Base-by-base conservation (phyloP, 2,888 invertebrate genomes). In the Drosophila prolongata region DNA sequence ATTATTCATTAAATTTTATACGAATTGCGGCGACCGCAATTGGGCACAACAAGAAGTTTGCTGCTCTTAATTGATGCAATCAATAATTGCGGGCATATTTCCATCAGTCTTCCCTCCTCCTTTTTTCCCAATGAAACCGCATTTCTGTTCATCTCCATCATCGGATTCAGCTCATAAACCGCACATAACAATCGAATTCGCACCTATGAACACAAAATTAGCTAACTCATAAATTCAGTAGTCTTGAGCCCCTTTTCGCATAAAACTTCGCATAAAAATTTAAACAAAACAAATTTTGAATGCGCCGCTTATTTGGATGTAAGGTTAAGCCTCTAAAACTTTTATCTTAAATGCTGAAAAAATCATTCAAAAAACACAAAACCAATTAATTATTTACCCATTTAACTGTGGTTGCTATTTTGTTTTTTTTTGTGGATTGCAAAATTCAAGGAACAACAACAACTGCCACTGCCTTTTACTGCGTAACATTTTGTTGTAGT, bases 381-480 rank as follows among this genome's bases (percentile, higher is more conserved):
- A 67, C 54, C 59, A 71, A 69, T 77, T 79, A 76, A 79, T 76
- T 79, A 84, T 83, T 82, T 78, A 70, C 77, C 80, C 84, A 78
- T 80, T 76, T 68, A 50, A 34, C 50, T 78, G 64, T 59, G 62
- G 37, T 53, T 57, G 44, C n/a, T 43, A 46, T 27, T 27, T 47
- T 38, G 16, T n/a, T 66, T 42, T 49, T 43, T 56, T 50, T 71
- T 59, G 60, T 43, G 16, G 53, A 70, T 68, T 80, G 67, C 75
- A 66, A 80, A 82, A 77, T 47, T 40, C 53, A 34, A 58, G 52
- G 34, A 71, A 71, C 57, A 49, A 61, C 67, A 55, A 61, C 35
- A 13, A 35, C 24, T 57, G 56, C 38, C 58, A 58, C 61, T 30
- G 57, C 62, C 44, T 43, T 42, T 54, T 9, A 49, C 81, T 60